Evolutionary conservation across 2,888 invertebrate species (phyloP).

Genomic region (Trilocha varians): DNA sequence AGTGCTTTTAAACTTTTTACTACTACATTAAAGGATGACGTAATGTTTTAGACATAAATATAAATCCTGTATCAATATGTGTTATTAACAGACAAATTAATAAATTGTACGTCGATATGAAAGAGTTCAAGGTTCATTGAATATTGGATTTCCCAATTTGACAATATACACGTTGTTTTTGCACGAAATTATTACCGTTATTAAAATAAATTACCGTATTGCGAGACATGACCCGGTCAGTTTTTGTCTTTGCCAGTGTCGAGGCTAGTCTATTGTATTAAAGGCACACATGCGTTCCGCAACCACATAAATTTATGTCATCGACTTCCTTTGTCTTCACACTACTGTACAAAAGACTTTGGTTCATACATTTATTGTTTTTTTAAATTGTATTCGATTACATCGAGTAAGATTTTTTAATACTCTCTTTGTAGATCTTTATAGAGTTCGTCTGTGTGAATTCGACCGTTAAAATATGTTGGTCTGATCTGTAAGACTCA

Average conservation of each 20-base stretch:
- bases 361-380: not conserved
- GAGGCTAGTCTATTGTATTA: conserved; percentile 20
- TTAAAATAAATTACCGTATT: conserved; percentile 6
- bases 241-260: conserved; percentile 30
- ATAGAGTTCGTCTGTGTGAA: too few relatives aligned
- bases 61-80: too few relatives aligned
- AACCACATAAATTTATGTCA: conserved; percentile 1
- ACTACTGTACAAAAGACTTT: not conserved
- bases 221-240: conserved; percentile 41
- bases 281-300: not conserved
- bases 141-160: not conserved
- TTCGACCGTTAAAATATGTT: too few relatives aligned
- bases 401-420: too few relatives aligned
- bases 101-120: too few relatives aligned
- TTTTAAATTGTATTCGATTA: too few relatives aligned
- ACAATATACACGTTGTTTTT: not conserved
- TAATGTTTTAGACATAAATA: too few relatives aligned
- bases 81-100: too few relatives aligned
- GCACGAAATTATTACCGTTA: conserved; percentile 24
- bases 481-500: too few relatives aligned
- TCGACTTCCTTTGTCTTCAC: conserved; percentile 3
- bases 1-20: too few relatives aligned
- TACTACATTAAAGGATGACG: too few relatives aligned
- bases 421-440: too few relatives aligned
- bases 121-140: not conserved